phyloP scores from a whole-genome alignment of 2,888 invertebrate genomes.

The Coleophora deauratella region DNA sequence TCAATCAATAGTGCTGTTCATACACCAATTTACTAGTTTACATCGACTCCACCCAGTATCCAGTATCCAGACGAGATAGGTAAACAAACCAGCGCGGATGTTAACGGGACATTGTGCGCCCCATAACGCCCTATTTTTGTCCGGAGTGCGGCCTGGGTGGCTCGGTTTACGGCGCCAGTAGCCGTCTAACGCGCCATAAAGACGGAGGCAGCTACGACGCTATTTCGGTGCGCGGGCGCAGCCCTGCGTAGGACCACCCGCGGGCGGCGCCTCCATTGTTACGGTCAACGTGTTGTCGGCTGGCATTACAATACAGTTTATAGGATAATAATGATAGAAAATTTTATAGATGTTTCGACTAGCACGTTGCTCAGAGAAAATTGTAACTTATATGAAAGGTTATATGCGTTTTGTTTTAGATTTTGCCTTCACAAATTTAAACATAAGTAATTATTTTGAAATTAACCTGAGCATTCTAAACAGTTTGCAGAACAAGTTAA shows the following conservation, averaged over 20 bases:
- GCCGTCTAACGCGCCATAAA: constrained; percentile 54
- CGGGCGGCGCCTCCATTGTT: constrained; percentile 34
- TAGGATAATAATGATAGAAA: too few species aligned
- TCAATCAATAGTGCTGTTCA: too few species aligned
- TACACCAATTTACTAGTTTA: too few species aligned
- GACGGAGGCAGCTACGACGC: constrained; percentile 52
- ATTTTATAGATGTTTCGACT: too few species aligned
- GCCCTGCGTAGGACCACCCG: constrained; percentile 53
- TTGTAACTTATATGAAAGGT: too few species aligned
- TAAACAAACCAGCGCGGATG: constrained; percentile 26
- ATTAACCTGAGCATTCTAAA: too few species aligned
- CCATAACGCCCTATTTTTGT: constrained; percentile 38
- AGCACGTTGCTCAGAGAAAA: too few species aligned
- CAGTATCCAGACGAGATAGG: constrained; percentile 7
- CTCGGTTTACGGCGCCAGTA: constrained; percentile 57
- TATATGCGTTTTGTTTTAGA: too few species aligned
- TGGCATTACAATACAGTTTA: too few species aligned
- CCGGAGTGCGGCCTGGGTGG: constrained; percentile 52
- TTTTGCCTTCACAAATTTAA: too few species aligned
- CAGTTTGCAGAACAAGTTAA: constrained; percentile 6
- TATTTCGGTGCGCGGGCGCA: constrained; percentile 54
- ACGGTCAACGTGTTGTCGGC: background rate
- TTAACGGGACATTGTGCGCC: constrained; percentile 30
- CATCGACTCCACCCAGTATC: background rate
- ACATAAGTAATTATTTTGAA: too few species aligned